Evolutionary conservation across 1,140 invertebrate species (phyloP).

Genomic region (Cylas formicarius): DNA sequence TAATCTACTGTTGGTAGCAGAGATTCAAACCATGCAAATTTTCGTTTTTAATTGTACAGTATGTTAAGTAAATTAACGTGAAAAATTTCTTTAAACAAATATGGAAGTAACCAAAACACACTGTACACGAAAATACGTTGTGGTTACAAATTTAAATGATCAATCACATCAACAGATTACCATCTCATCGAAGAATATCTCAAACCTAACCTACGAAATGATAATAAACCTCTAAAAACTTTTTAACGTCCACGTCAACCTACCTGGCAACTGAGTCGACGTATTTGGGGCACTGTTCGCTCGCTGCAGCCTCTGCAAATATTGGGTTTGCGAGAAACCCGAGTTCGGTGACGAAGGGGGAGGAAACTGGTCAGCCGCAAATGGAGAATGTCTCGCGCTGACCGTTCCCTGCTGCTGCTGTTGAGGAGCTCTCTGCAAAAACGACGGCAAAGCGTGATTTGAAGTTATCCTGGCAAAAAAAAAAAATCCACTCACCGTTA

Average conservation of each 20-base stretch:
- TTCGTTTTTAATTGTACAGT: background rate
- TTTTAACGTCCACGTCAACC: constrained; percentile 17
- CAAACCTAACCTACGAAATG: too few species aligned
- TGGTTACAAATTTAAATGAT: too few species aligned
- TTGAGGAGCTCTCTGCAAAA: constrained; percentile 39
- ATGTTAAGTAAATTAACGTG: background rate
- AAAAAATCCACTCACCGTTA: constrained; percentile 51
- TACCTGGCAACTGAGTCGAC: constrained; percentile 59
- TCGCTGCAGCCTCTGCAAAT: constrained; percentile 55
- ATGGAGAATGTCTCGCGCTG: constrained; percentile 50
- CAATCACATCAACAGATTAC: too few species aligned
- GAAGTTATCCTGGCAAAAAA: too few species aligned
- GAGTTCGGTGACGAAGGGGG: constrained; percentile 50
- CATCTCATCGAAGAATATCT: too few species aligned
- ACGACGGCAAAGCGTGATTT: constrained; percentile 2
- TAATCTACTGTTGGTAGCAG: constrained; percentile 3
- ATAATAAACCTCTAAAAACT: too few species aligned
- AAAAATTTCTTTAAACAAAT: constrained; percentile 1
- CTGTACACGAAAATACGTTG: too few species aligned
- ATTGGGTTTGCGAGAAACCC: constrained; percentile 46
- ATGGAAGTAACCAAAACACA: constrained; percentile 6
- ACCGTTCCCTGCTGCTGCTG: constrained; percentile 30
- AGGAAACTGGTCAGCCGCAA: constrained; percentile 49
- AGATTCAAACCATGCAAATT: constrained; percentile 9
- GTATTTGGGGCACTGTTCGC: constrained; percentile 57